phyloP scores from a whole-genome alignment of 2,113 vertebrate species.

The Phrynocephalus versicolor region DNA sequence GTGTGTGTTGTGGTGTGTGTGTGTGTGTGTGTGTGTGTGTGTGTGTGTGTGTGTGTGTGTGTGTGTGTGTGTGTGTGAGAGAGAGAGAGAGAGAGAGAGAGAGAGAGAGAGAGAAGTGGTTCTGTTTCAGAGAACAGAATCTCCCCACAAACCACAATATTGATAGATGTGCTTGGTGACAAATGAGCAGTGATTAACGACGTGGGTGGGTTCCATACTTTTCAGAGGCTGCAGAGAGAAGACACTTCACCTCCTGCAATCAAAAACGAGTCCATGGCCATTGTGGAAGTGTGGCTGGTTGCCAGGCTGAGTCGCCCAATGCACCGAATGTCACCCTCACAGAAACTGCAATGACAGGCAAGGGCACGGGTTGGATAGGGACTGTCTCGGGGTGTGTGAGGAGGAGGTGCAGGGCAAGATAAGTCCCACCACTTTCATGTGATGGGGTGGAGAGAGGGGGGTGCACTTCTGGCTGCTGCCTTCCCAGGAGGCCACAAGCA shows the following conservation, averaged over 20 bases:
- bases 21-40: too few species aligned
- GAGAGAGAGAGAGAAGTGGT: not conserved
- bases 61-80: too few species aligned
- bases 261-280: not conserved
- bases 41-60: too few species aligned
- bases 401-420: too few species aligned
- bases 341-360: not conserved
- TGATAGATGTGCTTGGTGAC: not conserved
- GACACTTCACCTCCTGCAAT: not conserved
- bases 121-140: not conserved
- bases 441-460: too few species aligned
- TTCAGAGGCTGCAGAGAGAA: not conserved
- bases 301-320: not conserved
- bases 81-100: too few species aligned
- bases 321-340: not conserved
- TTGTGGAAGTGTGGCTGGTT: not conserved
- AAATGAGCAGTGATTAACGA: constrained; percentile 1
- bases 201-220: not conserved
- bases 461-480: too few species aligned
- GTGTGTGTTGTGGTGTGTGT: too few species aligned
- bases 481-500: too few species aligned
- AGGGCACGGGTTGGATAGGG: not conserved
- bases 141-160: not conserved
- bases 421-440: too few species aligned
- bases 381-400: too few species aligned